phyloP scores from a whole-genome alignment of 2,113 vertebrate species.

The Potamarius usumacintae region DNA sequence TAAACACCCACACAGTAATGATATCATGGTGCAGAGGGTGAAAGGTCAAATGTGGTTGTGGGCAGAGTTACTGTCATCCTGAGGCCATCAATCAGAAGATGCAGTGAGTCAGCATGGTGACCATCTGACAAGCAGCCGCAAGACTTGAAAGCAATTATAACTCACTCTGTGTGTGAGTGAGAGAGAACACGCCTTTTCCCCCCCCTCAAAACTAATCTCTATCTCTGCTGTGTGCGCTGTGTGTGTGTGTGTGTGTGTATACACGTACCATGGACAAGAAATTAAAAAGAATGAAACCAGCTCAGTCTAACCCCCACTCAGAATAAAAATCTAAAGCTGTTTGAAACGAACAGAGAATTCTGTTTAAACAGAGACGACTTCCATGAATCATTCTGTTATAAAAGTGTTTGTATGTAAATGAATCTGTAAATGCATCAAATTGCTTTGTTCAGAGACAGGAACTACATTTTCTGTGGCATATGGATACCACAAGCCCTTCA shows the following conservation, averaged over 20 bases:
- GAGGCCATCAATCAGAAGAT: conserved; percentile 18
- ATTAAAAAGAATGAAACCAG: neutral
- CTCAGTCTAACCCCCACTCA: neutral
- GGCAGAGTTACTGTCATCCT: conserved; percentile 1
- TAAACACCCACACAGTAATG: neutral
- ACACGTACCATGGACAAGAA: neutral
- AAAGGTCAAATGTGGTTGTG: neutral
- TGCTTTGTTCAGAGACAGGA: too few relatives aligned
- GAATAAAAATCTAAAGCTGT: neutral
- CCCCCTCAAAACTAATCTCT: too few relatives aligned
- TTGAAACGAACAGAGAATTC: neutral
- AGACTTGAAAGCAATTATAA: conserved; percentile 58
- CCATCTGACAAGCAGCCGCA: conserved; percentile 21
- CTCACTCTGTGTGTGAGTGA: neutral
- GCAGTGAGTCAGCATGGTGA: neutral
- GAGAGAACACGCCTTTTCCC: too few relatives aligned
- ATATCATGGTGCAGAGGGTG: neutral
- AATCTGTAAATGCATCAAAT: too few relatives aligned
- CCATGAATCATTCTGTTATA: too few relatives aligned
- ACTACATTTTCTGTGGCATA: too few relatives aligned
- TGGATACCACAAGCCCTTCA: too few relatives aligned
- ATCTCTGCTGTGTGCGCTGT: too few relatives aligned
- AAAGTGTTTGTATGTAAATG: neutral
- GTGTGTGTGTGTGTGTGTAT: conserved; percentile 16
- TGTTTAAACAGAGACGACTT: neutral